Conservation (phyloP, 2,888 invertebrate species). For the Notocelia uddmanniana region DNA sequence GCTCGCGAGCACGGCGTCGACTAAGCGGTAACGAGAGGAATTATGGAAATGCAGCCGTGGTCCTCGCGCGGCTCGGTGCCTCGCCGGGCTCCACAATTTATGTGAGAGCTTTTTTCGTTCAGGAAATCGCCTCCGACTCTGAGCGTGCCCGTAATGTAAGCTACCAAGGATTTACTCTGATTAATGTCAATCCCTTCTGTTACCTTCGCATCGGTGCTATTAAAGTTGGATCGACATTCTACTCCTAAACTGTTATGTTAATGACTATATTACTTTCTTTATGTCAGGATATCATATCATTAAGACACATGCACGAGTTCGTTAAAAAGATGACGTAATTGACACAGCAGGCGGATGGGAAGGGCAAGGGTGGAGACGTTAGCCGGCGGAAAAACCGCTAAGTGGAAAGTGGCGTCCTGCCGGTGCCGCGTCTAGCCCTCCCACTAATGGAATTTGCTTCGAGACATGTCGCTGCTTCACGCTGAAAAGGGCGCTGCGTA, state of each 20-base stretch:
- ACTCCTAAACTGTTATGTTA: conserved; percentile 44
- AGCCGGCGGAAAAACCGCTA: conserved; percentile 62
- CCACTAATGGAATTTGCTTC: conserved; percentile 69
- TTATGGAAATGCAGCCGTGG: conserved; percentile 71
- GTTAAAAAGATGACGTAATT: conserved; percentile 48
- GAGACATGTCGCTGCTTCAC: conserved; percentile 54
- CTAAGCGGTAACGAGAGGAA: conserved; percentile 69
- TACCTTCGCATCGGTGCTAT: conserved; percentile 52
- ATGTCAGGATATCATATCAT: conserved; percentile 1
- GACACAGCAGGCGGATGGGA: conserved; percentile 46
- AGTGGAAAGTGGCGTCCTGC: conserved; percentile 60
- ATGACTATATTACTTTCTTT: conserved; percentile 15
- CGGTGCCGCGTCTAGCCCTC: conserved; percentile 57
- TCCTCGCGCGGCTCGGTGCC: conserved; percentile 48
- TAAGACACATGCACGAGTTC: not conserved
- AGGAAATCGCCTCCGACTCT: conserved; percentile 59
- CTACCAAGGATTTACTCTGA: conserved; percentile 59
- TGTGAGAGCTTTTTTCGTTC: conserved; percentile 61
- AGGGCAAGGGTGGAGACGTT: conserved; percentile 47
- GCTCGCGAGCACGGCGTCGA: conserved; percentile 54
- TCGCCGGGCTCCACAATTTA: conserved; percentile 60
- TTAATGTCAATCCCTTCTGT: conserved; percentile 59
- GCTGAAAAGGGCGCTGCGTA: conserved; percentile 53
- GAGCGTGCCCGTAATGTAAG: conserved; percentile 54
- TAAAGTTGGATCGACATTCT: conserved; percentile 54